phyloP scores from a whole-genome alignment of 2,888 invertebrate genomes.

The Odontocerum albicorne region DNA sequence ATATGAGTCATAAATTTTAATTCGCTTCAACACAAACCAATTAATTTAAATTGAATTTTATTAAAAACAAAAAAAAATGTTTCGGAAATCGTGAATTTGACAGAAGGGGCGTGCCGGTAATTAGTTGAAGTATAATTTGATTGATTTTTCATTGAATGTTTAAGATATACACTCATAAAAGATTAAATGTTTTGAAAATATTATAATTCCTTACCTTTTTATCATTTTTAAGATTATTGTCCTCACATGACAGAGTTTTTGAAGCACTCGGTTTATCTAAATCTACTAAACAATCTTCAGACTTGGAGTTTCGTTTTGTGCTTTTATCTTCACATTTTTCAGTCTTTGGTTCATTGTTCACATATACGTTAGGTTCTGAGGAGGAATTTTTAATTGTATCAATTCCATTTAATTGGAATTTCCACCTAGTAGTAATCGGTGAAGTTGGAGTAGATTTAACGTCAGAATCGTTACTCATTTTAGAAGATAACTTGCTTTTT shows the following conservation, averaged over 20 bases:
- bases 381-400: slow-evolving; percentile 35
- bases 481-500: slow-evolving; percentile 25
- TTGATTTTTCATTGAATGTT: too few species aligned
- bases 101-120: neutral
- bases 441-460: slow-evolving; percentile 34
- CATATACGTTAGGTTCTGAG: slow-evolving; percentile 34
- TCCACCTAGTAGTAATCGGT: slow-evolving; percentile 28
- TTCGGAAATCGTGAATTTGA: too few species aligned
- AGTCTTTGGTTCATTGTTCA: slow-evolving; percentile 28
- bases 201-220: slow-evolving; percentile 18
- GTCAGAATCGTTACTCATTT: slow-evolving; percentile 25
- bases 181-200: too few species aligned
- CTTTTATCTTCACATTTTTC: slow-evolving; percentile 27
- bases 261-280: slow-evolving; percentile 31
- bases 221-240: slow-evolving; percentile 7
- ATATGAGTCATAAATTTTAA: too few species aligned
- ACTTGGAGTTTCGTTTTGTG: slow-evolving; percentile 35
- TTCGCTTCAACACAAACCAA: too few species aligned
- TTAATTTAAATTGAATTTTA: too few species aligned
- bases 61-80: too few species aligned
- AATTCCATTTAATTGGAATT: slow-evolving; percentile 26
- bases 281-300: slow-evolving; percentile 36
- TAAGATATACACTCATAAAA: neutral
- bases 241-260: slow-evolving; percentile 14
- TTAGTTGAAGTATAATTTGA: neutral